These are phyloP conservation scores for Mesembrinibis cayennensis DNA, from an alignment of 2,113 vertebrate species.

Conservation along the genomic window DNA sequence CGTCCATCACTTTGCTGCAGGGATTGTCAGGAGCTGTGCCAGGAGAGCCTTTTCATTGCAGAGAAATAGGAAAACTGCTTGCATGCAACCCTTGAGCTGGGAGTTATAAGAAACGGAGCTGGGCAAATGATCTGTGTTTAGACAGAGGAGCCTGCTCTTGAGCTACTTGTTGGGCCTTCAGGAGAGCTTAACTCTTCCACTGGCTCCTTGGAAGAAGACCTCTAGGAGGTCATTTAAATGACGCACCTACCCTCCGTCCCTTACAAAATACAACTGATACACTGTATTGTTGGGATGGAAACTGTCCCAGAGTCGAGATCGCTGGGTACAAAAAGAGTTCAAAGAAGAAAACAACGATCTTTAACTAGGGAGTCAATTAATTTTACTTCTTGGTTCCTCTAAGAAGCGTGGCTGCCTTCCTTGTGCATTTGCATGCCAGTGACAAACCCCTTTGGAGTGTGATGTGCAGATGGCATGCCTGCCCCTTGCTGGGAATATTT, in stretches of 20 bases:
- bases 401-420: not conserved
- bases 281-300: not conserved
- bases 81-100: not conserved
- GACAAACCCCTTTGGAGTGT: not conserved
- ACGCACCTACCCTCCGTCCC: not conserved
- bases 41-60: not conserved
- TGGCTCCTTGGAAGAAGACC: not conserved
- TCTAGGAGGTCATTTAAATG: not conserved
- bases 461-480: not conserved
- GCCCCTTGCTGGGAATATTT: not conserved
- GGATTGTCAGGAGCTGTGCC: not conserved
- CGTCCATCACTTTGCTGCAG: not conserved
- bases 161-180: not conserved
- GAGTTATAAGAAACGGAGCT: not conserved
- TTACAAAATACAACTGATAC: not conserved
- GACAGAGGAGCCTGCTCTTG: not conserved
- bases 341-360: not conserved
- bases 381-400: not conserved
- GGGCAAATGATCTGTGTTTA: not conserved
- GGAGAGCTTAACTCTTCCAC: not conserved
- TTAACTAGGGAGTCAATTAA: not conserved
- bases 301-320: not conserved
- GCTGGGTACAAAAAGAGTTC: not conserved
- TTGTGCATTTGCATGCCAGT: not conserved
- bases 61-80: not conserved